Conservation (phyloP, 53 echinoderm and acorn worm genomes). For the Actinopyga echinites region DNA sequence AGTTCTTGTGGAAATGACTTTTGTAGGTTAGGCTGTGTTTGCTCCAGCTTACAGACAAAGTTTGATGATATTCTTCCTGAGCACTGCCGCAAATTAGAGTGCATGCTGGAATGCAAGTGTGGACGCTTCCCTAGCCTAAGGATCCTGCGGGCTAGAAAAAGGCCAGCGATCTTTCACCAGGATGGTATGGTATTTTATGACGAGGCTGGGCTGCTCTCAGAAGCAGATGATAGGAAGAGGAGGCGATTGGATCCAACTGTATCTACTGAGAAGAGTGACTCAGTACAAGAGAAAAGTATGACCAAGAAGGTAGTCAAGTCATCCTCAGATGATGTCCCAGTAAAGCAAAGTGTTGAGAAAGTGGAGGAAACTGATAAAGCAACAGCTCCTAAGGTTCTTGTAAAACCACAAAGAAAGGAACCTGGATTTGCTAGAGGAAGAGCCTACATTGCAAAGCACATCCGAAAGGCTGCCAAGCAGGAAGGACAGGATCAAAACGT, state of each 20-base stretch:
- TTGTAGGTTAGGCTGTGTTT: slow-evolving; percentile 89
- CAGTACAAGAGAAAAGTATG: neutral
- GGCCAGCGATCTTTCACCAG: slow-evolving; percentile 65
- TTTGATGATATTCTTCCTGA: slow-evolving; percentile 16
- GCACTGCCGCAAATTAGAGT: slow-evolving; percentile 79
- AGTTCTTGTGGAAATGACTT: slow-evolving; percentile 59
- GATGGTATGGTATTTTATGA: slow-evolving; percentile 84
- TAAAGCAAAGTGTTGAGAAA: neutral
- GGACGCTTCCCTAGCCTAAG: slow-evolving; percentile 49
- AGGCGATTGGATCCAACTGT: neutral
- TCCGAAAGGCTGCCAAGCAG: slow-evolving; percentile 1
- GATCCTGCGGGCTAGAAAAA: slow-evolving; percentile 57
- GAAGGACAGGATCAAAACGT: neutral
- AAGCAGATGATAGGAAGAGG: slow-evolving; percentile 21
- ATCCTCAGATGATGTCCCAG: neutral
- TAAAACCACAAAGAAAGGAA: slow-evolving; percentile 1
- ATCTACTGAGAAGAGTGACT: too few species aligned
- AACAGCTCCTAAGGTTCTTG: neutral
- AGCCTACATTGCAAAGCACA: slow-evolving; percentile 25
- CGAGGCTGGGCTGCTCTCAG: slow-evolving; percentile 60
- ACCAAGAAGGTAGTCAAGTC: neutral
- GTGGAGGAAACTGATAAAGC: neutral
- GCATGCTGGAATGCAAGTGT: slow-evolving; percentile 86
- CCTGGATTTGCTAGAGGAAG: slow-evolving; percentile 27
- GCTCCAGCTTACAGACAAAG: slow-evolving; percentile 60